Percentiles rank a stretch among this genome's conserved stretches.
Evolutionary conservation across 2,888 invertebrate genomes (phyloP).

Genomic region (Hydrotaea diabolus): DNA sequence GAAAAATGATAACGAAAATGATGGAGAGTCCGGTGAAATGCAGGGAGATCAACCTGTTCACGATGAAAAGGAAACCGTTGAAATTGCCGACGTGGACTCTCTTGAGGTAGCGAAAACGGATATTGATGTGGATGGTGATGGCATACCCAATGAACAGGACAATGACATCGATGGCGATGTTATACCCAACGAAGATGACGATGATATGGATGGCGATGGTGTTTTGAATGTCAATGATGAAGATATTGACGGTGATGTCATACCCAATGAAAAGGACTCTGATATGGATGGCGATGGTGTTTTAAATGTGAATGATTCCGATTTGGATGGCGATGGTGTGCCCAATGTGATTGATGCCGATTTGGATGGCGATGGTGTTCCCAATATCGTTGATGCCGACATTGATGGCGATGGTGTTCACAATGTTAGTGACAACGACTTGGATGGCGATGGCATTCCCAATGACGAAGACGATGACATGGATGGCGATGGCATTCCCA

Average conservation of each 20-base stretch:
- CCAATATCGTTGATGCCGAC: slow-evolving; percentile 78
- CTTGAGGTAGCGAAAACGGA: slow-evolving; percentile 75
- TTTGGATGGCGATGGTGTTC: slow-evolving; percentile 77
- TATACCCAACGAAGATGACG: slow-evolving; percentile 79
- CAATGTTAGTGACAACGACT: slow-evolving; percentile 79
- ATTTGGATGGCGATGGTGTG: slow-evolving; percentile 71
- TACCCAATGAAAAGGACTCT: slow-evolving; percentile 67
- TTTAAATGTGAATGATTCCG: slow-evolving; percentile 64
- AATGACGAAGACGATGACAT: slow-evolving; percentile 75
- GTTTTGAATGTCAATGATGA: slow-evolving; percentile 77
- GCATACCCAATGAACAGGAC: slow-evolving; percentile 72
- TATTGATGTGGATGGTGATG: slow-evolving; percentile 71
- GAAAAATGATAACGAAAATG: slow-evolving; percentile 72
- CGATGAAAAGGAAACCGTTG: slow-evolving; percentile 75
- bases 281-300: slow-evolving; percentile 69
- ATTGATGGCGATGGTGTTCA: slow-evolving; percentile 81
- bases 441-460: slow-evolving; percentile 81
- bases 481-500: slow-evolving; percentile 74
- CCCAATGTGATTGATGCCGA: slow-evolving; percentile 77
- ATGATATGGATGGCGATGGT: slow-evolving; percentile 80
- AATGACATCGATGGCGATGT: slow-evolving; percentile 77
- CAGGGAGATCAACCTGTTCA: slow-evolving; percentile 68
- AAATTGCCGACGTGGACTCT: slow-evolving; percentile 77
- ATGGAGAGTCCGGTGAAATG: slow-evolving; percentile 71
- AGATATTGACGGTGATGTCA: slow-evolving; percentile 75